Base-by-base conservation (phyloP, 2,797 vertebrate genomes). In the Lophius americanus region DNA sequence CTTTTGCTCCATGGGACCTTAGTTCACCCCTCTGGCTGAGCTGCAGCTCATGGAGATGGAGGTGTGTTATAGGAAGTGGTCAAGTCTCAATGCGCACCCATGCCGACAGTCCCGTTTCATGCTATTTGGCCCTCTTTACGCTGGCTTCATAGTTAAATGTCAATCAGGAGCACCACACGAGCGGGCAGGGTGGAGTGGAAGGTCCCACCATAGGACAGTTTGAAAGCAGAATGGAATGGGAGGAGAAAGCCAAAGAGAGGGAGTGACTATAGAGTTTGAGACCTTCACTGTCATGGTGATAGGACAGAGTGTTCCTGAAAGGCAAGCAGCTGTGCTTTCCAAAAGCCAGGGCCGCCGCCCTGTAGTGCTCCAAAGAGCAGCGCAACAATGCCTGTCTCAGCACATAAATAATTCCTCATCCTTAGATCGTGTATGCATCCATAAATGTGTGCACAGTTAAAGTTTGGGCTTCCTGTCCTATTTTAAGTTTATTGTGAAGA, bases 321-420 rank as follows among this genome's bases (percentile, higher is more conserved):
- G 76, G 83, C 72, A 68, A 76, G 80, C 76, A 76, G 75, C 73
- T 82, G 72, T 60, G 84, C 70, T 84, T 68, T 83, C 79, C 73
- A 73, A 88, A 86, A 79, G 80, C 83, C 65, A 4, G 58, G 72
- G 63, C 64, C 6, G 48, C 74, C 62, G 14, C 73, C 88, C 84
- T 54, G 81, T 72, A 74, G 85, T 3, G 87, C 81, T 79, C 69
- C 78, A 86, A 88, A 92, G 85, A 92, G 84, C 87, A 84, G 56
- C 48, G 37, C 80, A 59, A 88, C 89, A 89, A 89, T 89, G 81
- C 70, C 83, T 80, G 83, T 70, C 74, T 92, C 85, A 86, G 81
- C 88, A 89, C 84, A 91, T 90, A 83, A 91, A 89, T 89, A 81
- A 90, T 89, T 89, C 75, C 78, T 75, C 0, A 23, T 23, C 23